phyloP scores from a whole-genome alignment of 2,888 invertebrate genomes.

The Acheta domesticus region DNA sequence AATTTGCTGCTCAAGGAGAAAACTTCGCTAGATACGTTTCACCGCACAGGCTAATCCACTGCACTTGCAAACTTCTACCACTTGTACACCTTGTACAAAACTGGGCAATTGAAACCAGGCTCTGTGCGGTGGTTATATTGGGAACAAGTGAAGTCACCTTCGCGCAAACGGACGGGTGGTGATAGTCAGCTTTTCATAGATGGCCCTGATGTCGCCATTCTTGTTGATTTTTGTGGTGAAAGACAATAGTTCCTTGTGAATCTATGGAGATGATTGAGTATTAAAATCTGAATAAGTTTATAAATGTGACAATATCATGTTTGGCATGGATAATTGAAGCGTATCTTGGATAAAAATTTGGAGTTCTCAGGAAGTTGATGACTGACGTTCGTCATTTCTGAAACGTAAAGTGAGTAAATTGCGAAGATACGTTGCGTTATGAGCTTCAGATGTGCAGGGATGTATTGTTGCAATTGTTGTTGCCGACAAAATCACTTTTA shows the following conservation, averaged over 20 bases:
- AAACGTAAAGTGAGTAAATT: not conserved
- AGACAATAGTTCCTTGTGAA: slow-evolving; percentile 21
- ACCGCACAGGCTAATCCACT: no score
- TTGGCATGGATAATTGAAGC: slow-evolving; percentile 23
- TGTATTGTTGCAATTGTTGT: slow-evolving; percentile 7
- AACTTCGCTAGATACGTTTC: no score
- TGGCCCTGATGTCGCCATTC: slow-evolving; percentile 19
- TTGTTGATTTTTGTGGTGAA: slow-evolving; percentile 20
- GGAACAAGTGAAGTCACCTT: not conserved
- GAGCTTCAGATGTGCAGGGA: not conserved
- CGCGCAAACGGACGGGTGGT: not conserved
- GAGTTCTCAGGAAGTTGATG: not conserved
- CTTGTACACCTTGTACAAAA: not conserved
- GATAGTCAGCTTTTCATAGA: slow-evolving; percentile 1
- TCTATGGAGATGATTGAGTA: slow-evolving; percentile 21
- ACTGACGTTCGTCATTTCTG: slow-evolving; percentile 18
- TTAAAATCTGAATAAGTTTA: slow-evolving; percentile 12
- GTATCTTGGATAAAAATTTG: not conserved
- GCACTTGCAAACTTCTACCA: not conserved
- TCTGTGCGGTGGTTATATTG: no score
- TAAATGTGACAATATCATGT: not conserved
- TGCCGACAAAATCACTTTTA: not conserved
- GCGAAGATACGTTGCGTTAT: not conserved
- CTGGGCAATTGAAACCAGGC: no score
- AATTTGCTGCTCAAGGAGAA: not conserved